phyloP scores from a whole-genome alignment of 2,113 vertebrate species.

The Morone saxatilis region DNA sequence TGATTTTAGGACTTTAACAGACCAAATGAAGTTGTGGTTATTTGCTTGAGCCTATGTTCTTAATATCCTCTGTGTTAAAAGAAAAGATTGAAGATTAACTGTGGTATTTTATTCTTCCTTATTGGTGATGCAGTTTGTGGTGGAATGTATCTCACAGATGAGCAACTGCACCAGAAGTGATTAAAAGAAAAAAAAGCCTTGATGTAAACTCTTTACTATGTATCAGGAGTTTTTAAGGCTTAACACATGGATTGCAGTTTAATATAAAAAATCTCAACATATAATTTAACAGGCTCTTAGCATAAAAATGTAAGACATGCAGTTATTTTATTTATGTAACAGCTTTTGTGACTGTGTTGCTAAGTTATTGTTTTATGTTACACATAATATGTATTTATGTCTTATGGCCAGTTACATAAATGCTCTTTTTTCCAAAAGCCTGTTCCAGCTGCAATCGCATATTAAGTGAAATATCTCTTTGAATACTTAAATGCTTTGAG shows the following conservation, averaged over 20 bases:
- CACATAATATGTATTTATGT: background rate
- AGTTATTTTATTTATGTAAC: conserved; percentile 2
- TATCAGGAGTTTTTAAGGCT: background rate
- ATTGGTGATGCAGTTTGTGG: background rate
- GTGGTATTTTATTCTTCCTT: background rate
- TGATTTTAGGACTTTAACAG: background rate
- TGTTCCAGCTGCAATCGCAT: background rate
- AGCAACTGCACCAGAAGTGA: background rate
- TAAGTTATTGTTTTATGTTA: background rate
- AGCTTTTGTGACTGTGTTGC: background rate
- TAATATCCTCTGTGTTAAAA: background rate
- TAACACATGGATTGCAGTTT: background rate
- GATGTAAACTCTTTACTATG: background rate
- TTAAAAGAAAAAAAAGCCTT: background rate
- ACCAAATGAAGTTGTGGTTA: background rate
- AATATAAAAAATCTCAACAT: background rate
- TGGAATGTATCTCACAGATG: background rate
- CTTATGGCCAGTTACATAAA: conserved; percentile 1
- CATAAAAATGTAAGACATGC: background rate
- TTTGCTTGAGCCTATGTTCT: too few relatives aligned
- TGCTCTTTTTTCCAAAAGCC: background rate
- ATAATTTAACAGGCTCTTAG: conserved; percentile 1
- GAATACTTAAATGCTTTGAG: too few relatives aligned
- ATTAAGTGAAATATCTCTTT: too few relatives aligned
- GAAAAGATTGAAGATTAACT: background rate